Percentiles rank a stretch among this genome's conserved stretches.
Conservation (phyloP, 1,140 invertebrate genomes). For the Chelonus insularis region DNA sequence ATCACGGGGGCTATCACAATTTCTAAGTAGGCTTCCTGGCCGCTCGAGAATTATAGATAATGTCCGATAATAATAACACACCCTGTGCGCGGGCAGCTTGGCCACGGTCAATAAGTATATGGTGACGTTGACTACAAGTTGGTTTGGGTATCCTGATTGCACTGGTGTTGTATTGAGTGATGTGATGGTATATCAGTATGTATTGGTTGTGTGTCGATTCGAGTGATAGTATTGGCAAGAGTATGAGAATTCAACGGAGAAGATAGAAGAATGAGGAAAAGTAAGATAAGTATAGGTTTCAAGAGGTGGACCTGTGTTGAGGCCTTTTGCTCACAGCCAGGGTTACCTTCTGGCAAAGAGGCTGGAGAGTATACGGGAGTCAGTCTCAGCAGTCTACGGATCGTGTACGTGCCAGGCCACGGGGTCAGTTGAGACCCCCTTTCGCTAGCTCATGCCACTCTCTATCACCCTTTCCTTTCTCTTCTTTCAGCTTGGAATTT, state of each 20-base stretch:
- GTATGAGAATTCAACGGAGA: background rate
- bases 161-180: constrained; percentile 16
- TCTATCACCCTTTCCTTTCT: constrained; percentile 35
- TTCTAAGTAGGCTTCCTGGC: constrained; percentile 60
- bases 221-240: constrained; percentile 7
- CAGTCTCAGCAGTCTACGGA: constrained; percentile 39
- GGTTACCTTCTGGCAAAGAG: constrained; percentile 29
- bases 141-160: constrained; percentile 13
- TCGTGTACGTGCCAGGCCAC: constrained; percentile 56
- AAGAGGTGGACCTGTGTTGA: constrained; percentile 32
- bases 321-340: constrained; percentile 28
- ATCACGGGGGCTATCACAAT: constrained; percentile 61
- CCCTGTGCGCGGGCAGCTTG: constrained; percentile 39
- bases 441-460: constrained; percentile 9
- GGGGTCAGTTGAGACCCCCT: constrained; percentile 50
- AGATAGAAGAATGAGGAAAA: constrained; percentile 39
- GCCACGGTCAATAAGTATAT: constrained; percentile 57
- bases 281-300: constrained; percentile 59
- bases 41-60: constrained; percentile 61
- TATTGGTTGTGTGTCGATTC: constrained; percentile 11
- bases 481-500: background rate
- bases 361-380: constrained; percentile 28
- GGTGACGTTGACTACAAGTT: constrained; percentile 41
- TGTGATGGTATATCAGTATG: constrained; percentile 5
- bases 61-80: constrained; percentile 61